phyloP scores from a whole-genome alignment of 2,888 invertebrate genomes.

The Drosophila setosimentum region DNA sequence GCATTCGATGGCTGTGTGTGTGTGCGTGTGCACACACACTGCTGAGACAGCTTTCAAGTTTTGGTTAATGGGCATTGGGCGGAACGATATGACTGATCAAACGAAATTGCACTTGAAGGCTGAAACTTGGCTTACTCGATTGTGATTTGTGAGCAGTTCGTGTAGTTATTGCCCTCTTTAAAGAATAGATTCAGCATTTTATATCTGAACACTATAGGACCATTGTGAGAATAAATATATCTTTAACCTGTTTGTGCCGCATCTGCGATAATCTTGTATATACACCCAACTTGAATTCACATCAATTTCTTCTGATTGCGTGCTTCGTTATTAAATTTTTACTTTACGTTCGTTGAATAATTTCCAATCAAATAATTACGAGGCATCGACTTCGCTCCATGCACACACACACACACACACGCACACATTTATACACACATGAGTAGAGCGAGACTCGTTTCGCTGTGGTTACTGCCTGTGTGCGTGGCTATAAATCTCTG shows the following conservation, averaged over 20 bases:
- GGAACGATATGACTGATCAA: background rate
- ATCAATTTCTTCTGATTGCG: constrained; percentile 54
- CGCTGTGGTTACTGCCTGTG: constrained; percentile 36
- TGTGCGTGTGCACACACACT: background rate
- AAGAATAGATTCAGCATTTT: background rate
- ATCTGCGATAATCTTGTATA: constrained; percentile 3
- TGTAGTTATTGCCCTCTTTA: background rate
- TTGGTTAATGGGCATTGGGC: constrained; percentile 20
- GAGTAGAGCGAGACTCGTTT: constrained; percentile 1
- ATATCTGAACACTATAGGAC: background rate
- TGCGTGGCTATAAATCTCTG: constrained; percentile 68
- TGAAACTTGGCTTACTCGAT: constrained; percentile 18
- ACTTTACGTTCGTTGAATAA: constrained; percentile 67
- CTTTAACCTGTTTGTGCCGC: constrained; percentile 9
- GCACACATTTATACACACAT: background rate
- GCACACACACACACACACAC: constrained; percentile 16
- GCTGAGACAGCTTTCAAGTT: constrained; percentile 23
- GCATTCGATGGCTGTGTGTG: background rate
- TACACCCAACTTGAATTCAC: constrained; percentile 30
- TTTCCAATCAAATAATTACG: constrained; percentile 74
- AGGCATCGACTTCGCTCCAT: constrained; percentile 46
- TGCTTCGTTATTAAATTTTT: constrained; percentile 64
- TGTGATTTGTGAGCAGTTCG: constrained; percentile 22
- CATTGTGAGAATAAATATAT: background rate
- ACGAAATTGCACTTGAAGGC: constrained; percentile 12